Base-by-base conservation (phyloP, 2,113 vertebrate species). In the Callipepla squamata region DNA sequence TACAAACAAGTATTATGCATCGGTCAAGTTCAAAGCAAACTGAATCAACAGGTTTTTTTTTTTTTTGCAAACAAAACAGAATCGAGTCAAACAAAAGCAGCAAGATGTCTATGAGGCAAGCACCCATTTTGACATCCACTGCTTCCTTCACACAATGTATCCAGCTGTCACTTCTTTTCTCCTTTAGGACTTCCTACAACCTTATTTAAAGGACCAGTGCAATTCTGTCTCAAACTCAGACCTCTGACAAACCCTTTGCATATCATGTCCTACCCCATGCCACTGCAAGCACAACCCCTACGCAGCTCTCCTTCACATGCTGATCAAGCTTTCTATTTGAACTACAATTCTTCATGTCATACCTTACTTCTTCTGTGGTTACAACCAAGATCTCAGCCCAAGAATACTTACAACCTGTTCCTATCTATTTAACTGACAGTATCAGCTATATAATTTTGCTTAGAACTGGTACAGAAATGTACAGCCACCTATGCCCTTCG, bases 31-130 rank as follows among this genome's bases (percentile, higher is more conserved):
- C 68, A 83, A 57, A 38, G 59, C 34, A 72, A 76, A 69, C 50
- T 18, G 62, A 34, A 30, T 42, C 2, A 77, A 14, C 51, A 72
- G 77, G 68, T 53, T 44, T 76, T 36, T 36, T 36, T 36, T 36
- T 36, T 36, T 62, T 67, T n/a, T 70, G 84, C 85, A 61, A 68
- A 79, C 67, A 51, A 85, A 90, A 82, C 72, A 82, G 87, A 85
- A 51, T 58, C 58, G 40, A 65, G 58, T 58, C 57, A 82, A 92
- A 92, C 65, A 69, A 55, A 90, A 67, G 50, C 62, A 73, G n/a
- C 72, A 85, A 75, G 79, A 68, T 62, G 75, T 81, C 34, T 3
- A 58, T 25, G 42, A 91, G 94, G 77, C 84, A 92, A 45, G 73
- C 77, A 45, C 68, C 73, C 87, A 94, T n/a, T 58, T 89, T 73